A percentile compares a stretch with the other conserved stretches of the same genome.
phyloP scores from a whole-genome alignment of 2,888 invertebrate species.

The Teleiodes luculella region DNA sequence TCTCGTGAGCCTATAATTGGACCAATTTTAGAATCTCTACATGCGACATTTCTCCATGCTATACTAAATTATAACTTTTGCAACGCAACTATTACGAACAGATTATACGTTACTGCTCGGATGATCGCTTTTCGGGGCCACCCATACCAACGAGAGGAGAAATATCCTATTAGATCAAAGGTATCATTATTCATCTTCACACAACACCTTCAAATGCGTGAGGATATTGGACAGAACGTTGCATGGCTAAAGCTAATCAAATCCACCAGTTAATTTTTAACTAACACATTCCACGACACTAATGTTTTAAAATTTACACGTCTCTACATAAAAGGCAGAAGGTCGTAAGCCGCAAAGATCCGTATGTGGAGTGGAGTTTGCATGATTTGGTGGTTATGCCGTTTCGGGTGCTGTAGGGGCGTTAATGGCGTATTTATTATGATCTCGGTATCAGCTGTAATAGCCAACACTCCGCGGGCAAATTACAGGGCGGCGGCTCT shows the following conservation, averaged over 20 bases:
- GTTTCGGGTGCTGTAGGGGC: constrained; percentile 75
- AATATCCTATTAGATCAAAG: neutral
- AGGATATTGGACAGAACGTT: constrained; percentile 8
- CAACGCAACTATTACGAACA: neutral
- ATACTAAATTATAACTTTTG: constrained; percentile 2
- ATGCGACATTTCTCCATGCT: constrained; percentile 30
- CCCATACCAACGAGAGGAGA: neutral
- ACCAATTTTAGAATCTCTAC: constrained; percentile 36
- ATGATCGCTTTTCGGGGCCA: constrained; percentile 3
- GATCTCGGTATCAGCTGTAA: constrained; percentile 77
- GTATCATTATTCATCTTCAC: constrained; percentile 9
- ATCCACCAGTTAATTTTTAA: constrained; percentile 34
- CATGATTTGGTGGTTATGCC: constrained; percentile 53
- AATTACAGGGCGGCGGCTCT: constrained; percentile 77
- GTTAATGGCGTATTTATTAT: constrained; percentile 79
- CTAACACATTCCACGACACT: constrained; percentile 38
- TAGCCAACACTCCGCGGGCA: constrained; percentile 77
- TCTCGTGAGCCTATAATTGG: constrained; percentile 31
- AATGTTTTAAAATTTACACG: constrained; percentile 54
- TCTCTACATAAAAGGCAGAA: constrained; percentile 17
- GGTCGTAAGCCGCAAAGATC: constrained; percentile 13
- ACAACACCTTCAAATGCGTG: neutral
- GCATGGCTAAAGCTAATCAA: constrained; percentile 21
- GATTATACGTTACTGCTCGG: constrained; percentile 2
- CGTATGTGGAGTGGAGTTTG: constrained; percentile 26